phyloP scores from a whole-genome alignment of 2,888 invertebrate genomes.

The Prostheceraeus crozeri region DNA sequence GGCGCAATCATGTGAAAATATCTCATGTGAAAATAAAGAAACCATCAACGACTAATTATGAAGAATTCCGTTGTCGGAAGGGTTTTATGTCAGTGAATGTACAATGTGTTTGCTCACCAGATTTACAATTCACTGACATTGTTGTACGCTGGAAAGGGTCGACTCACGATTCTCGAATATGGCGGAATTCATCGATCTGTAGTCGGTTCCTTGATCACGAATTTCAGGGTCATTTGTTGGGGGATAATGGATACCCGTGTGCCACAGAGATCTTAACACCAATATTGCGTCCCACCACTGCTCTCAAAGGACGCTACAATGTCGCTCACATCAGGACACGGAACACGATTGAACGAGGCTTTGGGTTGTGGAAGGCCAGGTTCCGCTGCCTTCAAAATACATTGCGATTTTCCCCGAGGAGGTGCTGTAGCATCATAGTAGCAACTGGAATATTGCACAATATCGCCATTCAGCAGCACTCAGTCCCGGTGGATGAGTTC shows the following conservation, averaged over 20 bases:
- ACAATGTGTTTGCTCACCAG: no score
- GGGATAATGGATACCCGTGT: constrained; percentile 3
- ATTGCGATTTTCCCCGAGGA: constrained; percentile 11
- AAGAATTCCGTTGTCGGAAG: no score
- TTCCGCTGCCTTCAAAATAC: constrained; percentile 6
- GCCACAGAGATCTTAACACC: neutral
- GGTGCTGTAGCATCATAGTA: constrained; percentile 13
- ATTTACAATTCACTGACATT: no score
- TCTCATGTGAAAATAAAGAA: no score
- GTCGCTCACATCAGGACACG: neutral
- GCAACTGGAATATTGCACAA: constrained; percentile 17
- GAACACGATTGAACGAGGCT: constrained; percentile 9
- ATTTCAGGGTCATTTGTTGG: neutral
- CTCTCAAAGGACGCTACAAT: constrained; percentile 3
- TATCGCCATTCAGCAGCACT: constrained; percentile 2
- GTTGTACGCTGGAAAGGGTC: neutral
- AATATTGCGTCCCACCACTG: neutral
- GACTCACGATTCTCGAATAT: neutral
- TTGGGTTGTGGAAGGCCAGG: constrained; percentile 16
- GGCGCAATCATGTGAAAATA: no score
- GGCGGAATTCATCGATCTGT: neutral
- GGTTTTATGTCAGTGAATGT: no score
- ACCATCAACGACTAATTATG: no score
- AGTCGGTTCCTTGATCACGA: neutral
- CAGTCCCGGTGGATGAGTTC: no score